phyloP scores from a whole-genome alignment of 2,797 vertebrate species.

The Lemur catta region DNA sequence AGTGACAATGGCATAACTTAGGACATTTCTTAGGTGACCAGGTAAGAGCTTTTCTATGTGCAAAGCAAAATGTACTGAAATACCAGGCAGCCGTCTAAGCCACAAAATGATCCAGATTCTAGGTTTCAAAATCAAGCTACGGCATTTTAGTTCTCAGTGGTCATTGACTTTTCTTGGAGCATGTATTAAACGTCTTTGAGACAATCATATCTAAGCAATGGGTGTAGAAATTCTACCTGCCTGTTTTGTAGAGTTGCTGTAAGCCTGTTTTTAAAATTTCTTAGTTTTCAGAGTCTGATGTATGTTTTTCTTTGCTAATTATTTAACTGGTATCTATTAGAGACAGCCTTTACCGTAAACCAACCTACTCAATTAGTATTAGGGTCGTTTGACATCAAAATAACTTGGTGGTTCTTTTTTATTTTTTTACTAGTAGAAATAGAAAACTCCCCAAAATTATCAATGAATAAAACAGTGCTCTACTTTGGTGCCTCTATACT shows the following conservation, averaged over 20 bases:
- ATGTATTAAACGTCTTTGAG: not conserved
- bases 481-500: not conserved
- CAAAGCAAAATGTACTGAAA: not conserved
- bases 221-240: not conserved
- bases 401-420: not conserved
- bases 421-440: not conserved
- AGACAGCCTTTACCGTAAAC: not conserved
- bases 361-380: not conserved
- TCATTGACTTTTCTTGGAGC: not conserved
- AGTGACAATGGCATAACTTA: not conserved
- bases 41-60: not conserved
- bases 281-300: not conserved
- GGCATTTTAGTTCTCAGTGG: not conserved
- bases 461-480: not conserved
- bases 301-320: slow-evolving; percentile 1
- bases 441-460: not conserved
- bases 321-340: not conserved
- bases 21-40: not conserved
- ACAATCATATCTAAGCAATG: not conserved
- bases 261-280: not conserved
- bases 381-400: not conserved
- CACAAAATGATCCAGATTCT: not conserved
- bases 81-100: not conserved
- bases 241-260: not conserved
- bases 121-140: not conserved